phyloP scores from a whole-genome alignment of 2,113 vertebrate species.

The Scomber scombrus region DNA sequence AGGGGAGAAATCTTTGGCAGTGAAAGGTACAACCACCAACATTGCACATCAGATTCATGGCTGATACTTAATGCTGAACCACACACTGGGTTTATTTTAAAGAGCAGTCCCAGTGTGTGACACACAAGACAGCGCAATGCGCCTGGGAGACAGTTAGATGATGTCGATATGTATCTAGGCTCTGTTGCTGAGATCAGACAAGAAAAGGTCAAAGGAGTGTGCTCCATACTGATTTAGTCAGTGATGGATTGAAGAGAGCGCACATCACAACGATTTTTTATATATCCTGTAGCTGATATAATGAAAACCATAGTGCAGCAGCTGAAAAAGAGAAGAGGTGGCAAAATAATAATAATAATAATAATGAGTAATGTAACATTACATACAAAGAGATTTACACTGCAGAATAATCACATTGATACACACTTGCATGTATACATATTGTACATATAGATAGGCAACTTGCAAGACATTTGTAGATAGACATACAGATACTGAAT shows the following conservation, averaged over 20 bases:
- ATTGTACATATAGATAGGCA: neutral
- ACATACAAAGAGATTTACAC: neutral
- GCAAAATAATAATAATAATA: neutral
- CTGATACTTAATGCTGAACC: conserved; percentile 6
- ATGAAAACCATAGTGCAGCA: neutral
- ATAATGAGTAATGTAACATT: neutral
- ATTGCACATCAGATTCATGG: neutral
- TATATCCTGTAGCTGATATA: conserved; percentile 2
- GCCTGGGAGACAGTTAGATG: conserved; percentile 33
- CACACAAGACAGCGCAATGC: neutral
- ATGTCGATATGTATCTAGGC: conserved; percentile 57
- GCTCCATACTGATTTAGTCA: conserved; percentile 65
- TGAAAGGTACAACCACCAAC: neutral
- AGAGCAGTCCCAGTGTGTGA: conserved; percentile 14
- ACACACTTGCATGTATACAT: neutral
- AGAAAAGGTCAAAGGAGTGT: conserved; percentile 72
- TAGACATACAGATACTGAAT: too few relatives aligned
- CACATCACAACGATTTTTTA: conserved; percentile 31
- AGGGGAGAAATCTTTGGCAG: conserved; percentile 1
- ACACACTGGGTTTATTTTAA: conserved; percentile 35
- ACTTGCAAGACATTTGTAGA: neutral
- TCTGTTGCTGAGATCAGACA: conserved; percentile 38
- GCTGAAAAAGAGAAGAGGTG: neutral
- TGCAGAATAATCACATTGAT: neutral
- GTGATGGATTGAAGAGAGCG: conserved; percentile 40